A percentile compares a stretch with the other conserved stretches of the same genome.
These are phyloP conservation scores for Drosophila algonquin DNA, from an alignment of 2,888 invertebrate species.

Conservation along the genomic window DNA sequence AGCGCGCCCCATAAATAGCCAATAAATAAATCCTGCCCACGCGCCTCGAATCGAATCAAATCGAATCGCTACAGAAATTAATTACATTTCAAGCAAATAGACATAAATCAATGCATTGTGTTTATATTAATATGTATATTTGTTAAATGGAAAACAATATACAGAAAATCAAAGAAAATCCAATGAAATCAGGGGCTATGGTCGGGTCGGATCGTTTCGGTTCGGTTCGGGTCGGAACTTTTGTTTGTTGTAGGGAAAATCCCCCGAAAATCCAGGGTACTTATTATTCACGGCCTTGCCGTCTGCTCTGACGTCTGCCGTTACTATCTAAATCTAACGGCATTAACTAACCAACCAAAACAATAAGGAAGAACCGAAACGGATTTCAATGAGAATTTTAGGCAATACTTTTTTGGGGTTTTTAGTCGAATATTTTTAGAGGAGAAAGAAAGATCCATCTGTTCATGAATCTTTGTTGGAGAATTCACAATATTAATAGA, in stretches of 20 bases:
- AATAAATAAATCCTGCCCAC: constrained; percentile 29
- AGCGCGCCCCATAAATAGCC: constrained; percentile 16
- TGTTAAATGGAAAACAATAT: constrained; percentile 35
- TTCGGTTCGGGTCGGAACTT: constrained; percentile 5
- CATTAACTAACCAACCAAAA: constrained; percentile 26
- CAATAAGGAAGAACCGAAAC: constrained; percentile 14
- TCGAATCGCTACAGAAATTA: constrained; percentile 35
- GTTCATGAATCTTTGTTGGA: too few relatives aligned
- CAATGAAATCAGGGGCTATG: constrained; percentile 15
- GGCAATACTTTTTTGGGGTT: neutral
- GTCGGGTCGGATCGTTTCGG: too few relatives aligned
- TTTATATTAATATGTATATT: constrained; percentile 40
- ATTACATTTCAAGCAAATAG: constrained; percentile 18
- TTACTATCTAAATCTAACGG: constrained; percentile 31
- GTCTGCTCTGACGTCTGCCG: neutral
- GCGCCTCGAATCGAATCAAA: constrained; percentile 26
- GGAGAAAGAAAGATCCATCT: neutral
- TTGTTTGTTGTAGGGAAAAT: constrained; percentile 34
- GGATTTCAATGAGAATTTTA: constrained; percentile 8
- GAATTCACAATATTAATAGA: too few relatives aligned
- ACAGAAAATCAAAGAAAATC: constrained; percentile 28
- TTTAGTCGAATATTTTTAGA: neutral
- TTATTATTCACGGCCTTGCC: constrained; percentile 27
- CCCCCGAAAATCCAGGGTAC: constrained; percentile 16
- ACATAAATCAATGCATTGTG: constrained; percentile 39